Conservation (phyloP, 2,888 invertebrate genomes). For the Lasius fuliginosus region DNA sequence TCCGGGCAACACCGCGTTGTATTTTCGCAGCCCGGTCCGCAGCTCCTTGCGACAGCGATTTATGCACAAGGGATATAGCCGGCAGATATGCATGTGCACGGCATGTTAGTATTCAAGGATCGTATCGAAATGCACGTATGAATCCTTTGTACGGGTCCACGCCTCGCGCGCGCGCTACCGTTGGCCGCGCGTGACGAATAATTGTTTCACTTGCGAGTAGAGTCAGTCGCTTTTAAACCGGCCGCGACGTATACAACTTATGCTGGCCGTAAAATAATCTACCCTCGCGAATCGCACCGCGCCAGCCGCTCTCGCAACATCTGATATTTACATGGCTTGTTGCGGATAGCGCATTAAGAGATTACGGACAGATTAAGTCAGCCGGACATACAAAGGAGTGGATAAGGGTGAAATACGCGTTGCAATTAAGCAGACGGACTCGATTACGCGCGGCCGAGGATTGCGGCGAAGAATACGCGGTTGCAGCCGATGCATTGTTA, state of each 20-base stretch:
- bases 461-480: constrained; percentile 11
- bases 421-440: constrained; percentile 48
- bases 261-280: constrained; percentile 55
- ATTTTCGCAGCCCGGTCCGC: constrained; percentile 63
- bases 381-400: constrained; percentile 44
- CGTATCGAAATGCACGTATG: constrained; percentile 42
- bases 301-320: constrained; percentile 11
- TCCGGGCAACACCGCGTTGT: constrained; percentile 60
- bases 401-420: constrained; percentile 59
- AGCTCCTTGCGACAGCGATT: constrained; percentile 76
- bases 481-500: constrained; percentile 38
- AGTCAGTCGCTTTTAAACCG: constrained; percentile 58
- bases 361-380: constrained; percentile 65
- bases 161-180: not conserved
- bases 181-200: constrained; percentile 48
- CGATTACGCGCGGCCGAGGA: constrained; percentile 39
- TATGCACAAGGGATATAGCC: constrained; percentile 67
- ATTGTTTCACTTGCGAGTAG: constrained; percentile 69
- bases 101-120: constrained; percentile 60
- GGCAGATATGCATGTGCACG: constrained; percentile 54
- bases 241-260: constrained; percentile 40
- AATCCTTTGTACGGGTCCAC: constrained; percentile 21
- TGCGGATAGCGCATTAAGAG: constrained; percentile 42
- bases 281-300: not conserved
- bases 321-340: constrained; percentile 33